phyloP scores from a whole-genome alignment of 1,140 invertebrate genomes.

The Portunus trituberculatus region DNA sequence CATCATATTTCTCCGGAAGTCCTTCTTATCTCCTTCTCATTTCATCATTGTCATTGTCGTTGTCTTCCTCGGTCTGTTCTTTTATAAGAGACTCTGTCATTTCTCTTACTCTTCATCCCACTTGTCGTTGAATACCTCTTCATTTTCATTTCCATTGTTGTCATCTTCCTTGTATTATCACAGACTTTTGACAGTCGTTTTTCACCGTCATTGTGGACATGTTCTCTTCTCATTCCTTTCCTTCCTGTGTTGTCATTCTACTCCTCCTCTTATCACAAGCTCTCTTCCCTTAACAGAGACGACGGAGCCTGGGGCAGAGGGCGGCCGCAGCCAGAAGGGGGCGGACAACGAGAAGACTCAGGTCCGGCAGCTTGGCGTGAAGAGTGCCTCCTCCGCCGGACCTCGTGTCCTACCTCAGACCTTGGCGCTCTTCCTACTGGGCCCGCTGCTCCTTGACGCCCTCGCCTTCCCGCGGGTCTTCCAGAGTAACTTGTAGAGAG shows the following conservation, averaged over 20 bases:
- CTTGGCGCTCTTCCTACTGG: constrained; percentile 57
- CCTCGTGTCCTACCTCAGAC: constrained; percentile 65
- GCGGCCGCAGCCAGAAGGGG: constrained; percentile 36
- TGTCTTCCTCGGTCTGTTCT: constrained; percentile 30
- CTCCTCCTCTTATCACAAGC: background rate
- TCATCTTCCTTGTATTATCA: background rate
- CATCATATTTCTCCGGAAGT: background rate
- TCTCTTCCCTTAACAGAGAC: constrained; percentile 45
- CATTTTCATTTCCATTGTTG: background rate
- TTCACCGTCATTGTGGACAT: background rate
- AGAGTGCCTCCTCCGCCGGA: constrained; percentile 75
- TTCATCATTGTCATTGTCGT: background rate
- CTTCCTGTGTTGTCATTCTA: background rate
- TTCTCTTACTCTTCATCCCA: background rate
- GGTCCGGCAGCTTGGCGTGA: constrained; percentile 67
- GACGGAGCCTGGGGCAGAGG: constrained; percentile 43
- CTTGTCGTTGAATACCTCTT: background rate
- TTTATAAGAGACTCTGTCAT: background rate
- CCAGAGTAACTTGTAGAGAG: constrained; percentile 60
- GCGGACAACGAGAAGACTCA: constrained; percentile 65
- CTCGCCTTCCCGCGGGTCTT: constrained; percentile 66
- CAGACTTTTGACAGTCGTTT: background rate
- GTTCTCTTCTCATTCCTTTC: background rate
- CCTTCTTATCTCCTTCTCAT: background rate
- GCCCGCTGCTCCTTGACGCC: constrained; percentile 36